Conservation (phyloP, 23 tunicate species). For the Corella eumyota region DNA sequence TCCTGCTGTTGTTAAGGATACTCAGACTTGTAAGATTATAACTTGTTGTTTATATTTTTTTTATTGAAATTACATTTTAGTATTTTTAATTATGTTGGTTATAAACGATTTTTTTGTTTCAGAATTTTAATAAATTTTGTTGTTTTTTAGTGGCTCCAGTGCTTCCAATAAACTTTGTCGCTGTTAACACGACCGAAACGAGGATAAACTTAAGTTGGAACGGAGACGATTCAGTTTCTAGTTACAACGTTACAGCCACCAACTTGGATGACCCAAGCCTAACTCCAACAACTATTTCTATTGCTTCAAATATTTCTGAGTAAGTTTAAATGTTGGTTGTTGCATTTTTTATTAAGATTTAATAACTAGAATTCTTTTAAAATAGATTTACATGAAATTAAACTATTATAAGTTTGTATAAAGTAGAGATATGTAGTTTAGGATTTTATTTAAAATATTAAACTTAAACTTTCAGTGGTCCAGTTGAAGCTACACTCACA, state of each 20-base stretch:
- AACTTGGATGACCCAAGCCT: neutral
- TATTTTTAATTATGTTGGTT: too few species aligned
- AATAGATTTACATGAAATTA: neutral
- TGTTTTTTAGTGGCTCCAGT: too few species aligned
- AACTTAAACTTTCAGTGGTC: neutral
- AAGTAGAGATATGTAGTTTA: too few species aligned
- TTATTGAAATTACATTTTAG: too few species aligned
- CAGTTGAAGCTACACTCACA: neutral
- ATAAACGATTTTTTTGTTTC: too few species aligned
- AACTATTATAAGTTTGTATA: too few species aligned
- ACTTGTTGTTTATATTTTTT: too few species aligned
- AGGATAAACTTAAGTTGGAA: neutral
- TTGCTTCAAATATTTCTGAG: constrained; percentile 5
- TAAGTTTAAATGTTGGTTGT: neutral
- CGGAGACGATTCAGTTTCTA: neutral
- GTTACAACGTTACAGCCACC: neutral
- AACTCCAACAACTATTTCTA: neutral
- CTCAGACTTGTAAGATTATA: neutral
- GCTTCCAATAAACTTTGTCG: neutral
- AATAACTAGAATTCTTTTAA: neutral
- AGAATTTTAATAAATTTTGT: too few species aligned
- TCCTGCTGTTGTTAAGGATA: neutral
- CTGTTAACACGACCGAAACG: neutral
- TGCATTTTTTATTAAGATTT: neutral
- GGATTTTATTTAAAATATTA: too few species aligned